These are phyloP conservation scores for Cydia strobilella DNA, from an alignment of 1,140 invertebrate genomes.

Conservation along the genomic window DNA sequence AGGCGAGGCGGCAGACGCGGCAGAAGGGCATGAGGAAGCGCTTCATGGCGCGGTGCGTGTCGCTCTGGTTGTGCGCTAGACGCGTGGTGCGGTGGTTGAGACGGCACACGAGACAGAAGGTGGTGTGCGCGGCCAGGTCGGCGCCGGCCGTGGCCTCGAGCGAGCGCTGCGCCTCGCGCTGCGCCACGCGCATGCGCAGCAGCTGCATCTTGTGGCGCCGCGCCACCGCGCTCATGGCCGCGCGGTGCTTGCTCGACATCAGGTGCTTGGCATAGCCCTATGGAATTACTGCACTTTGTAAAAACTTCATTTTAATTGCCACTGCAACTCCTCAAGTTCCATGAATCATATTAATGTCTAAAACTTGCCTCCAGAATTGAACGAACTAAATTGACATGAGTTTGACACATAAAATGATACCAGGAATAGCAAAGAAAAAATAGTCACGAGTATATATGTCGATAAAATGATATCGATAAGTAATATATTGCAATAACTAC, in stretches of 20 bases:
- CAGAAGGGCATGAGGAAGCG: constrained; percentile 90
- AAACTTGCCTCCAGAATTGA: too few species aligned
- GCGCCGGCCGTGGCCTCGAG: constrained; percentile 85
- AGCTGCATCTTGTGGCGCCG: constrained; percentile 86
- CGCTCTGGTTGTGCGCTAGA: constrained; percentile 86
- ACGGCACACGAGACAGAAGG: constrained; percentile 89
- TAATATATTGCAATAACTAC: too few species aligned
- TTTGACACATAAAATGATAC: too few species aligned
- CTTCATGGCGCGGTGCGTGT: constrained; percentile 89
- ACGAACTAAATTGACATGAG: too few species aligned
- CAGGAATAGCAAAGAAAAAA: too few species aligned
- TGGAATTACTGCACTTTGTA: constrained; percentile 28
- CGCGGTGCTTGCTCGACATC: constrained; percentile 84
- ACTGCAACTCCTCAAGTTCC: too few species aligned
- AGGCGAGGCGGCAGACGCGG: constrained; percentile 85
- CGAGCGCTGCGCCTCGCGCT: constrained; percentile 86
- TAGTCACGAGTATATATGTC: too few species aligned
- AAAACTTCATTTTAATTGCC: too few species aligned
- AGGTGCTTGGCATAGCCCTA: constrained; percentile 87
- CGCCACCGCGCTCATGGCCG: constrained; percentile 86
- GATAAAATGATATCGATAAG: too few species aligned
- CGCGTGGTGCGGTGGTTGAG: constrained; percentile 89
- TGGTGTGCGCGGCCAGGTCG: constrained; percentile 83
- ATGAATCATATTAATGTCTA: too few species aligned
- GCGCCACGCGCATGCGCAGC: constrained; percentile 86